Percentiles rank a stretch among this genome's conserved stretches.
phyloP scores from a whole-genome alignment of 2,113 vertebrate genomes.

The Ifrita kowaldi region DNA sequence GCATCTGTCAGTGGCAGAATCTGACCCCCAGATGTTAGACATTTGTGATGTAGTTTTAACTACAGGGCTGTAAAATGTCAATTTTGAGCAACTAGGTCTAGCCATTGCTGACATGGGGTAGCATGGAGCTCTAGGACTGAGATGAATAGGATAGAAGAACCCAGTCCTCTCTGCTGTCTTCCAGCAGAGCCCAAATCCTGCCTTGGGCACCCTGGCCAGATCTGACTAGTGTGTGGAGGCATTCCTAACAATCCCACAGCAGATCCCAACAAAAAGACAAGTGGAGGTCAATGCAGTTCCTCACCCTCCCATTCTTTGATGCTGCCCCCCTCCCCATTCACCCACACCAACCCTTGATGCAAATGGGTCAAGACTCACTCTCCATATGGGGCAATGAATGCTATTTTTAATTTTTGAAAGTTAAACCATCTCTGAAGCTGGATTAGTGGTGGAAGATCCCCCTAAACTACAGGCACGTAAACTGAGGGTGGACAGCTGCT shows the following conservation, averaged over 20 bases:
- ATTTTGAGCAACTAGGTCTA: background rate
- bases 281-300: background rate
- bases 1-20: background rate
- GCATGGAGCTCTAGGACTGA: background rate
- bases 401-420: constrained; percentile 73
- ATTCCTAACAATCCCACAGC: background rate
- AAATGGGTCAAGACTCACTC: constrained; percentile 53
- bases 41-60: background rate
- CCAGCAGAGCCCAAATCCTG: background rate
- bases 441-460: constrained; percentile 67
- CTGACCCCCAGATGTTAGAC: background rate
- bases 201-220: background rate
- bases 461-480: constrained; percentile 68
- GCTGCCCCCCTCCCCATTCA: background rate
- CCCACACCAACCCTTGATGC: constrained; percentile 23
- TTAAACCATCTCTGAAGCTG: constrained; percentile 68
- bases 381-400: constrained; percentile 24
- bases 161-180: background rate
- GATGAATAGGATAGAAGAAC: background rate
- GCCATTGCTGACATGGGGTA: background rate
- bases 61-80: background rate
- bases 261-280: constrained; percentile 18
- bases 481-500: constrained; percentile 68
- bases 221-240: background rate
- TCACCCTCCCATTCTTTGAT: constrained; percentile 7